phyloP scores from a whole-genome alignment of 2,797 vertebrate species.

The Sphenopsis melanotis region DNA sequence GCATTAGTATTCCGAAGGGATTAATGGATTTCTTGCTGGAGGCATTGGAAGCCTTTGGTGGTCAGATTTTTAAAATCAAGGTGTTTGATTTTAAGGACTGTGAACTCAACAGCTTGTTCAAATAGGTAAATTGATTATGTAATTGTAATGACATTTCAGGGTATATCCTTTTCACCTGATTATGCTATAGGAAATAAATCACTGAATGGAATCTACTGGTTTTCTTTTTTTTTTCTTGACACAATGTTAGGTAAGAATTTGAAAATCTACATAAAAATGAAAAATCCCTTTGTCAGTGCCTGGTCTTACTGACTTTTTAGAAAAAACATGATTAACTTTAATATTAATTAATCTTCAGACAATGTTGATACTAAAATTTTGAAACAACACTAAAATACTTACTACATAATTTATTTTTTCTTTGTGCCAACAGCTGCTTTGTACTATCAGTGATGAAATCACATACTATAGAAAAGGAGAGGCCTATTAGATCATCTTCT shows the following conservation, averaged over 20 bases:
- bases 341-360: background rate
- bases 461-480: background rate
- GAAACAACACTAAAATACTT: slow-evolving; percentile 16
- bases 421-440: background rate
- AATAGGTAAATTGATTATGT: background rate
- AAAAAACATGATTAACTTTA: background rate
- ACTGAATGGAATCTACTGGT: background rate
- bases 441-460: background rate
- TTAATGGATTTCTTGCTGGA: background rate
- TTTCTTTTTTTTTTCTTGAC: background rate
- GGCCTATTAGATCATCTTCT: background rate
- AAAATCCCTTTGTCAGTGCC: background rate
- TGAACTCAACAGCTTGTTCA: background rate
- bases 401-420: slow-evolving; percentile 11
- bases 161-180: background rate
- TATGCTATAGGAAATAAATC: background rate
- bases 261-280: slow-evolving; percentile 22
- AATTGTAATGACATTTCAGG: background rate
- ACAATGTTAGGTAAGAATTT: background rate
- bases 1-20: background rate
- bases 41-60: background rate
- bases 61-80: background rate
- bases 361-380: background rate
- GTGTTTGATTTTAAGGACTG: background rate
- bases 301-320: background rate